phyloP scores from a whole-genome alignment of 2,797 vertebrate species.

The Orientallactaga sibirica region DNA sequence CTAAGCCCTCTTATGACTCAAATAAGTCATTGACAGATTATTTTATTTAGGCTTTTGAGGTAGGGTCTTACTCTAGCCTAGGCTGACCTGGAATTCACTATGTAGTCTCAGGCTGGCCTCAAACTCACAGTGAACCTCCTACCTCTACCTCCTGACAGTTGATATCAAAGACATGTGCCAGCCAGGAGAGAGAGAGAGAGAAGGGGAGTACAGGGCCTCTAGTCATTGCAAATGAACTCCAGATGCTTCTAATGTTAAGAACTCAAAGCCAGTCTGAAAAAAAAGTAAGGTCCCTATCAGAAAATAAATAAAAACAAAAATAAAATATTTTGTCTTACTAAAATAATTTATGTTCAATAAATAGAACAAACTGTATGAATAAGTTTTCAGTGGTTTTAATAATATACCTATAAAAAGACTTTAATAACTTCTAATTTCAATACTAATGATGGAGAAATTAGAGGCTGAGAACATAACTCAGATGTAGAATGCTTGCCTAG shows the following conservation, averaged over 20 bases:
- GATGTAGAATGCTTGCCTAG: no score
- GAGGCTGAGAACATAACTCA: neutral
- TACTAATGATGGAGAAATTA: slow-evolving; percentile 13
- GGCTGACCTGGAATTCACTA: no score
- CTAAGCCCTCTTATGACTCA: neutral
- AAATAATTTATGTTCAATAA: neutral
- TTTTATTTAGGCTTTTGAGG: no score
- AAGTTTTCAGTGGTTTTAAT: slow-evolving; percentile 37
- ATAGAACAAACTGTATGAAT: neutral
- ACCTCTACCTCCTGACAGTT: no score
- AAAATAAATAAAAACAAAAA: neutral
- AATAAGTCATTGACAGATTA: neutral
- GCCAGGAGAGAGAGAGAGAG: no score
- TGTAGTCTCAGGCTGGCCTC: no score
- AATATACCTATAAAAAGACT: neutral
- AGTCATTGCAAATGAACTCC: no score
- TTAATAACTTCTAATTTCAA: neutral
- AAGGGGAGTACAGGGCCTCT: no score
- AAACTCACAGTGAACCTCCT: no score
- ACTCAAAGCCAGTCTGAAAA: neutral
- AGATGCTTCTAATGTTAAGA: neutral
- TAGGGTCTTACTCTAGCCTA: no score
- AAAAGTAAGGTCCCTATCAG: neutral
- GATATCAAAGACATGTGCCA: no score
- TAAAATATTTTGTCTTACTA: neutral